phyloP scores from a whole-genome alignment of 1,140 invertebrate species.

The Hirudo medicinalis region DNA sequence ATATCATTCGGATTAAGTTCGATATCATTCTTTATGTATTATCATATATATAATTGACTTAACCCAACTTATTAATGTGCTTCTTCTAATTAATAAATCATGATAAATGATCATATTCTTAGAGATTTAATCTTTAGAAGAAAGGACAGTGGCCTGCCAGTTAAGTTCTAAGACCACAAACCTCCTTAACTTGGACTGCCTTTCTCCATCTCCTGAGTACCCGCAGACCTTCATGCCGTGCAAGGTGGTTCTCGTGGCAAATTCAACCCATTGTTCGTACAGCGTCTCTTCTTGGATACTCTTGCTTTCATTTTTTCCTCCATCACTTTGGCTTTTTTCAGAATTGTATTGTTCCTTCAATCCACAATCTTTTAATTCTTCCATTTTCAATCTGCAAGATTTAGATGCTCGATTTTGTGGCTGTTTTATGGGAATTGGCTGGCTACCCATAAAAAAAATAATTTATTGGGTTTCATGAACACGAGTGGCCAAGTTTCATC shows the following conservation, averaged over 20 bases:
- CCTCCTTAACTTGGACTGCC: not conserved
- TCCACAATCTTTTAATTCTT: not conserved
- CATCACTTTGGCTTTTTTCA: not conserved
- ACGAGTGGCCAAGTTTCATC: no score
- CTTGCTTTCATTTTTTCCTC: not conserved
- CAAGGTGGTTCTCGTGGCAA: slow-evolving; percentile 10
- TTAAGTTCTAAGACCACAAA: not conserved
- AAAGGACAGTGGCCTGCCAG: not conserved
- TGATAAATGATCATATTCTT: no score
- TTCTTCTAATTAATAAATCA: no score
- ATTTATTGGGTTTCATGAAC: no score
- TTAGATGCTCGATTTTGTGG: not conserved
- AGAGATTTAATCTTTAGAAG: not conserved
- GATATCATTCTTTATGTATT: no score
- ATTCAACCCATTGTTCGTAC: not conserved
- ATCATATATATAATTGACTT: no score
- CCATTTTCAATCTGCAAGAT: not conserved
- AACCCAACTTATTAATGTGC: no score
- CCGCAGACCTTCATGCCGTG: slow-evolving; percentile 5
- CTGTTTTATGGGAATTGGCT: not conserved
- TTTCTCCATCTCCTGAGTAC: not conserved
- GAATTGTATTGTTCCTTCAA: not conserved
- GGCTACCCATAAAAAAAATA: not conserved
- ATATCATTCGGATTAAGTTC: no score
- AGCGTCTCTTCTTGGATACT: no score